Conservation (phyloP, 1,140 invertebrate genomes). For the Drosophila ercepeae region DNA sequence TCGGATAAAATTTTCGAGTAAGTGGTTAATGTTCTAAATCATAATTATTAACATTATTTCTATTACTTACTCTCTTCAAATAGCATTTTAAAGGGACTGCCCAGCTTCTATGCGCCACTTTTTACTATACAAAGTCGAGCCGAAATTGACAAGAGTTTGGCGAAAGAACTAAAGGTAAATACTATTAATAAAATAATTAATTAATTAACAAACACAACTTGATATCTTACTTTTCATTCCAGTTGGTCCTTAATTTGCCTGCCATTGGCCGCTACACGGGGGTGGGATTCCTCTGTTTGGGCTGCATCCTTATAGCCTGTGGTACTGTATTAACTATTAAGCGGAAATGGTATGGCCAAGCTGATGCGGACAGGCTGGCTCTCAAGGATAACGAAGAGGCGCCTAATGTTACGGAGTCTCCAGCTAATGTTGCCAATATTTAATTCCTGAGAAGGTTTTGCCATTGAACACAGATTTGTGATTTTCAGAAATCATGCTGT, state of each 20-base stretch:
- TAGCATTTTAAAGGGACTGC: constrained; percentile 64
- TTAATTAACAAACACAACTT: neutral
- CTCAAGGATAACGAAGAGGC: constrained; percentile 40
- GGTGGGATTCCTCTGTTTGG: constrained; percentile 58
- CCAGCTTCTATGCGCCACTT: constrained; percentile 72
- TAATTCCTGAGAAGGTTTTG: neutral
- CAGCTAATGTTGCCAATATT: neutral
- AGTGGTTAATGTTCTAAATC: constrained; percentile 61
- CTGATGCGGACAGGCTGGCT: constrained; percentile 33
- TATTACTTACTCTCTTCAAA: neutral
- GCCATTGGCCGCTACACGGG: constrained; percentile 63
- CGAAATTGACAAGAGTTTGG: constrained; percentile 49
- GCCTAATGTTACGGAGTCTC: neutral
- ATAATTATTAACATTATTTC: neutral
- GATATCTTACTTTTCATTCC: too few species aligned
- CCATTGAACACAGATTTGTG: neutral
- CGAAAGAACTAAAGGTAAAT: constrained; percentile 59
- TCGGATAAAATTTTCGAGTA: constrained; percentile 85
- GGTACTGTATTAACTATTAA: constrained; percentile 54
- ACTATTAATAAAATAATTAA: neutral
- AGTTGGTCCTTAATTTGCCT: constrained; percentile 62
- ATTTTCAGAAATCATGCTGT: constrained; percentile 1
- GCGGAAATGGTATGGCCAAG: constrained; percentile 63
- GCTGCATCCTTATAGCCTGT: constrained; percentile 48
- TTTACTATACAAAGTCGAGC: constrained; percentile 70